phyloP scores from a whole-genome alignment of 2,888 invertebrate genomes.

The Matsumyia berberina region DNA sequence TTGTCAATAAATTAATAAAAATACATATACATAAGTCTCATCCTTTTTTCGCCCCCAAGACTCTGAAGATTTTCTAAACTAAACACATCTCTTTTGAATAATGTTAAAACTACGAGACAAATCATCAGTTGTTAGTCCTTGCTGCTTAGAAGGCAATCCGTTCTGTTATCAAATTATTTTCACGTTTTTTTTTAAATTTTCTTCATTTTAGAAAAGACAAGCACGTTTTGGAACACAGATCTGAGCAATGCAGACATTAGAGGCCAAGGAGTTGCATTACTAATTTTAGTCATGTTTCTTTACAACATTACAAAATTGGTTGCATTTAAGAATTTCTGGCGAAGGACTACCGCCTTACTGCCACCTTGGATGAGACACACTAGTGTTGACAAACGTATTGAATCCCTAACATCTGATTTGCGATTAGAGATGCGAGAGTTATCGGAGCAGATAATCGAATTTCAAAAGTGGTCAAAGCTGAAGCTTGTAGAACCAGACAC shows the following conservation, averaged over 20 bases:
- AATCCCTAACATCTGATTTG: slow-evolving; percentile 34
- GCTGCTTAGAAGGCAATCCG: slow-evolving; percentile 8
- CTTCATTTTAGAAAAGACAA: neutral
- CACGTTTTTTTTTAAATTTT: neutral
- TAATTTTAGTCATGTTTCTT: slow-evolving; percentile 36
- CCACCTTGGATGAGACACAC: neutral
- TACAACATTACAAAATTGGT: slow-evolving; percentile 46
- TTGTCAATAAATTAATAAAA: neutral
- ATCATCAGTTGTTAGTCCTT: slow-evolving; percentile 26
- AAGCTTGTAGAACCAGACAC: neutral
- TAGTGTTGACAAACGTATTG: neutral
- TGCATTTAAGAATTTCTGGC: neutral
- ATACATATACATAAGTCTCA: neutral
- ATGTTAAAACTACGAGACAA: slow-evolving; percentile 4
- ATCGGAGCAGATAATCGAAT: slow-evolving; percentile 43
- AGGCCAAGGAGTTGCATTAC: slow-evolving; percentile 25
- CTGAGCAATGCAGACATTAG: neutral
- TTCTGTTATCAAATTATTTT: neutral
- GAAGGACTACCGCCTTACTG: slow-evolving; percentile 12
- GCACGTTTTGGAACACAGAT: neutral
- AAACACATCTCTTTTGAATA: neutral
- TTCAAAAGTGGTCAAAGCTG: slow-evolving; percentile 41
- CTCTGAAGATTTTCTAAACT: neutral
- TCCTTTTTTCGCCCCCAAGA: neutral
- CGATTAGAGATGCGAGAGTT: slow-evolving; percentile 49